Conservation (phyloP, 2,797 vertebrate genomes). For the Cossypha polioptera region DNA sequence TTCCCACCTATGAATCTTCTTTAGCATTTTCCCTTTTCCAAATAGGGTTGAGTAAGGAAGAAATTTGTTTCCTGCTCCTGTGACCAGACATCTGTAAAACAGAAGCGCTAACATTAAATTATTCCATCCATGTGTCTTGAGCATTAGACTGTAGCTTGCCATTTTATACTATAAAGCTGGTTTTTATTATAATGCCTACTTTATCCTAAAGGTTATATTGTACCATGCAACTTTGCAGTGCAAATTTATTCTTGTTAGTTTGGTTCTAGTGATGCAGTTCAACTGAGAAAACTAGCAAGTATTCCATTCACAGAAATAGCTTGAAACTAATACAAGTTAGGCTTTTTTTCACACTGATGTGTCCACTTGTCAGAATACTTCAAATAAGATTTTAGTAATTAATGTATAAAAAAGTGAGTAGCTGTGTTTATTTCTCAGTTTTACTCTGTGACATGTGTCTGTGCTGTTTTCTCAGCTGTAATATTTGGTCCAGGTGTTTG, state of each 20-base stretch:
- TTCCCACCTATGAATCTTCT: not conserved
- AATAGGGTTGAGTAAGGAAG: not conserved
- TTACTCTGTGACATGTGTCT: not conserved
- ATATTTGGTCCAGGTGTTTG: not conserved
- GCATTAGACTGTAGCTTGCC: not conserved
- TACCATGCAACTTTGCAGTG: not conserved
- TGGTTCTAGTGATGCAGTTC: not conserved
- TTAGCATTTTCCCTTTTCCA: not conserved
- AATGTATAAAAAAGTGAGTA: not conserved
- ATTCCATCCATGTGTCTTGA: not conserved
- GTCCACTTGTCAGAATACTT: not conserved
- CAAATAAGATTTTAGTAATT: not conserved
- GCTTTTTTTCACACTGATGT: not conserved
- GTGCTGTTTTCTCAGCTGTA: not conserved
- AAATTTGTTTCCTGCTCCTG: not conserved
- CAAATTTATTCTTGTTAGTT: not conserved
- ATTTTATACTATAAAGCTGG: not conserved
- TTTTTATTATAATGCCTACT: not conserved
- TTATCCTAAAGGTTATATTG: not conserved
- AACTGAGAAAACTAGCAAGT: not conserved
- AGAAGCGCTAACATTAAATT: not conserved
- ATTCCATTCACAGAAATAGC: not conserved
- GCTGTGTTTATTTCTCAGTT: not conserved
- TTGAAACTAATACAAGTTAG: not conserved
- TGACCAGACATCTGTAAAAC: not conserved